Evolutionary conservation across 2,888 invertebrate species (phyloP).

Genomic region (Pollenia griseotomentosa): DNA sequence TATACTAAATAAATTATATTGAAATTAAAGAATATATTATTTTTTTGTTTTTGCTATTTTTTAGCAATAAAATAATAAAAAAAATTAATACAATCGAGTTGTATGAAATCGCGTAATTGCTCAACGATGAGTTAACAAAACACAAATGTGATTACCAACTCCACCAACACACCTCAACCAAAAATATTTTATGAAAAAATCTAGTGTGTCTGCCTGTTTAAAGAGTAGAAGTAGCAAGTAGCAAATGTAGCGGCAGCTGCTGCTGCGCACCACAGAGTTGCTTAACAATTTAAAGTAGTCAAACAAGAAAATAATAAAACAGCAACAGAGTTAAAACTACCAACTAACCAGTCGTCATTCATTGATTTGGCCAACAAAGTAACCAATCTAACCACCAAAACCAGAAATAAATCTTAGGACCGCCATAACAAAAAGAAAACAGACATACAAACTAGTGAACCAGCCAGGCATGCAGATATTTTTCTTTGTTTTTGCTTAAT

Average conservation of each 20-base stretch:
- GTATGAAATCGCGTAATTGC: constrained; percentile 65
- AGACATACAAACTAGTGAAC: constrained; percentile 10
- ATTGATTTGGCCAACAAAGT: constrained; percentile 55
- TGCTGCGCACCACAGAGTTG: constrained; percentile 44
- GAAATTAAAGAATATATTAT: constrained; percentile 32
- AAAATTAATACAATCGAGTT: constrained; percentile 27
- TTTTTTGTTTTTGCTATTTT: neutral
- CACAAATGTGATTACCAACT: constrained; percentile 43
- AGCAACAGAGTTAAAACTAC: constrained; percentile 36
- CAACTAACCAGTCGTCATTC: constrained; percentile 47
- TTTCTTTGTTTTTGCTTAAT: neutral
- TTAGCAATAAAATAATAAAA: constrained; percentile 1
- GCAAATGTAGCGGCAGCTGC: constrained; percentile 8
- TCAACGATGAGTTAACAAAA: constrained; percentile 64
- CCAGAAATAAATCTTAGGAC: constrained; percentile 65
- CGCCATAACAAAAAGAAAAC: constrained; percentile 21
- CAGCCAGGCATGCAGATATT: constrained; percentile 34
- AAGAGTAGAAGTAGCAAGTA: constrained; percentile 23
- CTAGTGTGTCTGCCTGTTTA: constrained; percentile 22
- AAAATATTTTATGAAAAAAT: constrained; percentile 26
- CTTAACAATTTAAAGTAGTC: constrained; percentile 68
- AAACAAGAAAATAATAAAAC: constrained; percentile 56
- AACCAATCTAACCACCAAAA: constrained; percentile 56
- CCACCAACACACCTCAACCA: constrained; percentile 57
- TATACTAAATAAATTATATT: constrained; percentile 19